Evolutionary conservation across 2,113 vertebrate genomes (phyloP).

Genomic region (Anhinga rufa): DNA sequence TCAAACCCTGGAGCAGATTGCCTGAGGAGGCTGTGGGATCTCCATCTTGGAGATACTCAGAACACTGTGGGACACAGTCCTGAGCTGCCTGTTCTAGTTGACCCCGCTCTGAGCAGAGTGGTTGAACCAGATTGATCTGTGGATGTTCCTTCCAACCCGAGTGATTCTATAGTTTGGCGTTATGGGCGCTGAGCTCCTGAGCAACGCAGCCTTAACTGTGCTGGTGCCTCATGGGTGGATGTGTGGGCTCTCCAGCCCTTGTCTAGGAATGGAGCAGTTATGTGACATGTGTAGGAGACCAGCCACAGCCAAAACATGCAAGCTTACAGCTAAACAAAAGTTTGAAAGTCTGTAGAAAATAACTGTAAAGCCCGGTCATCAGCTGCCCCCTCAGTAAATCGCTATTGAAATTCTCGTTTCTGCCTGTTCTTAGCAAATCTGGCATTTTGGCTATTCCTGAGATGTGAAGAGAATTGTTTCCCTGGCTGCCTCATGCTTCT

Average conservation of each 20-base stretch:
- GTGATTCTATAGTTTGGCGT: not conserved
- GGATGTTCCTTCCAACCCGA: not conserved
- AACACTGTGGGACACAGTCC: not conserved
- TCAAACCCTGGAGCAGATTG: not conserved
- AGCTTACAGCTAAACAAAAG: not conserved
- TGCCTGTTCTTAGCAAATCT: not conserved
- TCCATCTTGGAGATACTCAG: not conserved
- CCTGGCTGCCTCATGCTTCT: not conserved
- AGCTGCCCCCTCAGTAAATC: not conserved
- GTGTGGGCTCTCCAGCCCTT: not conserved
- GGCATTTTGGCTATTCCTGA: not conserved
- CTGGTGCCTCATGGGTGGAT: not conserved
- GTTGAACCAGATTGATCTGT: not conserved
- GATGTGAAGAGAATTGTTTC: not conserved
- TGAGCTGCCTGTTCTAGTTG: not conserved
- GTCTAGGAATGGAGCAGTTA: not conserved
- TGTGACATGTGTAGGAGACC: fast-evolving
- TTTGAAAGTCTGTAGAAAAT: not conserved
- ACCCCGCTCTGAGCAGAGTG: not conserved
- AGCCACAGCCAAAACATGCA: not conserved
- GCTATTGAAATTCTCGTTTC: not conserved
- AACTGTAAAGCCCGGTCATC: not conserved
- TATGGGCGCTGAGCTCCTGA: not conserved
- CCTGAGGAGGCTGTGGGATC: not conserved
- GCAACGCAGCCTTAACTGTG: not conserved